Percentiles rank a stretch among this genome's conserved stretches.
phyloP scores from a whole-genome alignment of 2,797 vertebrate species.

The Todus mexicanus region DNA sequence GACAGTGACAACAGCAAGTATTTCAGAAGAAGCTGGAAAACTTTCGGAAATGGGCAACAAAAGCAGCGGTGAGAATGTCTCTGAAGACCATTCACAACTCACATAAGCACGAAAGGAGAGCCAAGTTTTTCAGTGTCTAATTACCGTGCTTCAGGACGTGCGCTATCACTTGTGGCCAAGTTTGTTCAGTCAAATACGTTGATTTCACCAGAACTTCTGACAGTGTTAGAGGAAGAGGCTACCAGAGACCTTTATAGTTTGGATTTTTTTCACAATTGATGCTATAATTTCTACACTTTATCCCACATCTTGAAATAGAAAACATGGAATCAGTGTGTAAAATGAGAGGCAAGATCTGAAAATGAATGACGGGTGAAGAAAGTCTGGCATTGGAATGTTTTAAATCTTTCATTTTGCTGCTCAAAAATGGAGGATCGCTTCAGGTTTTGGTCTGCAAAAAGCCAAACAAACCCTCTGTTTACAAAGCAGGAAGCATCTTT shows the following conservation, averaged over 20 bases:
- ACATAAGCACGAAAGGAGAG: constrained; percentile 30
- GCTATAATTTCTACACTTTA: constrained; percentile 65
- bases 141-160: constrained; percentile 56
- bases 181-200: constrained; percentile 44
- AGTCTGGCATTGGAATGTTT: constrained; percentile 63
- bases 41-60: constrained; percentile 6
- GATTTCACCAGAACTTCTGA: constrained; percentile 53
- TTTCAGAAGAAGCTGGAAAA: constrained; percentile 16
- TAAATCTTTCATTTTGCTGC: constrained; percentile 67
- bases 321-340: constrained; percentile 48
- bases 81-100: constrained; percentile 46
- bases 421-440: constrained; percentile 62
- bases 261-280: constrained; percentile 49
- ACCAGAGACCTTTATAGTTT: constrained; percentile 58
- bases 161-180: constrained; percentile 63
- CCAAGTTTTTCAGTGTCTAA: constrained; percentile 60
- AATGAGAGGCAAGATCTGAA: constrained; percentile 55
- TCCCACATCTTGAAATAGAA: constrained; percentile 60
- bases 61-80: constrained; percentile 36
- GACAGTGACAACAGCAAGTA: constrained; percentile 52
- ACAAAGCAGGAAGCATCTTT: constrained; percentile 68
- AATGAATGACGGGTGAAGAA: constrained; percentile 45
- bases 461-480: constrained; percentile 67
- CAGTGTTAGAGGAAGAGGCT: constrained; percentile 61
- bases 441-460: constrained; percentile 65